Percentiles rank a stretch among this genome's conserved stretches.
These are phyloP conservation scores for Acrobasis consociella DNA, from an alignment of 2,888 invertebrate species.

Conservation along the genomic window DNA sequence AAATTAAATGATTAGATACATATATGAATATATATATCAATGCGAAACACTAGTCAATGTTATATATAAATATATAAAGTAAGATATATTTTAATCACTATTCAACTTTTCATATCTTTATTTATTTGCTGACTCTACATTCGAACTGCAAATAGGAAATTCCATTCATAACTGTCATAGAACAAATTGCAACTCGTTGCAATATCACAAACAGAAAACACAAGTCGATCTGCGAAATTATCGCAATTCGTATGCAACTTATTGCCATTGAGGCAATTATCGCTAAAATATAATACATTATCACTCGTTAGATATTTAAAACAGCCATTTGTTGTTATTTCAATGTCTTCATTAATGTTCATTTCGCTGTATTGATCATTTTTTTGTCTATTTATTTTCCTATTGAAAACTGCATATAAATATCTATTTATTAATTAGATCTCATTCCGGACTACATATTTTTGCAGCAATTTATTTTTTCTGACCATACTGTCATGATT, in stretches of 20 bases:
- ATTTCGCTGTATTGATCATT: conserved; percentile 11
- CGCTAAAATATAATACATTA: conserved; percentile 73
- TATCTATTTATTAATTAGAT: conserved; percentile 16
- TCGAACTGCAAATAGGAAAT: conserved; percentile 45
- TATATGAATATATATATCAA: too few species aligned
- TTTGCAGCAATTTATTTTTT: not conserved
- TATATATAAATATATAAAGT: too few species aligned
- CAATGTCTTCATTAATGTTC: conserved; percentile 56
- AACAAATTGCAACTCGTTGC: conserved; percentile 39
- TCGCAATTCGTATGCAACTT: conserved; percentile 73
- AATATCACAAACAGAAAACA: conserved; percentile 44
- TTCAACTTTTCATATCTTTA: not conserved
- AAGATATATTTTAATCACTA: not conserved
- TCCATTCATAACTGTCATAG: conserved; percentile 52
- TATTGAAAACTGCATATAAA: conserved; percentile 17
- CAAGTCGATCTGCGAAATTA: conserved; percentile 54
- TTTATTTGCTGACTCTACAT: conserved; percentile 33
- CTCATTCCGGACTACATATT: not conserved
- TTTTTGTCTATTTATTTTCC: conserved; percentile 22
- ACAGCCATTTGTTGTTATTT: conserved; percentile 50
- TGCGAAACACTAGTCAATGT: too few species aligned
- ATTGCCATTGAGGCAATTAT: conserved; percentile 61
- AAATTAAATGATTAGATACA: too few species aligned
- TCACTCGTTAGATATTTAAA: conserved; percentile 77
- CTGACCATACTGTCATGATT: not conserved